Conservation (phyloP, 2,113 vertebrate species). For the Saguinus imperator region DNA sequence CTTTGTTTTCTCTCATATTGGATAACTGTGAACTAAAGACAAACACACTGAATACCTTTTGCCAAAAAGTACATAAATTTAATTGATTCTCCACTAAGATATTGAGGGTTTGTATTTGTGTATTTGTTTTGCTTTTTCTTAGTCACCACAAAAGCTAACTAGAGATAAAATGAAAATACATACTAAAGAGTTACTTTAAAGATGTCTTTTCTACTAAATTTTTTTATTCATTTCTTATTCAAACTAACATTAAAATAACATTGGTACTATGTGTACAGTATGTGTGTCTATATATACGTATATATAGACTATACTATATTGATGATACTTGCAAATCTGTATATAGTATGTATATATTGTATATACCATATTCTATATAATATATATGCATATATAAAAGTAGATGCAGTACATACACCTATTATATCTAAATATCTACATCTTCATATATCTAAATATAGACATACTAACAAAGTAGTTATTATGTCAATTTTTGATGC, state of each 20-base stretch:
- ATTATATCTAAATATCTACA: background rate
- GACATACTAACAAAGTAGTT: background rate
- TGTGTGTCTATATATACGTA: background rate
- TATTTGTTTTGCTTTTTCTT: background rate
- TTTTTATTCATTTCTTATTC: background rate
- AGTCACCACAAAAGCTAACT: background rate
- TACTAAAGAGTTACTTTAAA: background rate
- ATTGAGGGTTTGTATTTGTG: background rate
- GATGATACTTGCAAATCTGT: background rate
- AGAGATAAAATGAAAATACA: background rate
- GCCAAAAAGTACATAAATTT: background rate
- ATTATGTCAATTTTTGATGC: background rate
- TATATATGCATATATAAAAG: no score
- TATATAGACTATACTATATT: no score
- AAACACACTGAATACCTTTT: background rate
- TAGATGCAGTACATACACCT: background rate
- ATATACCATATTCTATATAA: fast-evolving
- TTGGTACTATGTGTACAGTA: background rate
- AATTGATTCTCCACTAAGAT: background rate
- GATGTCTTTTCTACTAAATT: background rate
- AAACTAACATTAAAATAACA: background rate
- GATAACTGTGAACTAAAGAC: background rate
- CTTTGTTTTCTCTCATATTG: background rate
- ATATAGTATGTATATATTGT: background rate
- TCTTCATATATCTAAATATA: background rate